These are phyloP conservation scores for Thera britannica DNA, from an alignment of 2,888 invertebrate species.

Conservation along the genomic window DNA sequence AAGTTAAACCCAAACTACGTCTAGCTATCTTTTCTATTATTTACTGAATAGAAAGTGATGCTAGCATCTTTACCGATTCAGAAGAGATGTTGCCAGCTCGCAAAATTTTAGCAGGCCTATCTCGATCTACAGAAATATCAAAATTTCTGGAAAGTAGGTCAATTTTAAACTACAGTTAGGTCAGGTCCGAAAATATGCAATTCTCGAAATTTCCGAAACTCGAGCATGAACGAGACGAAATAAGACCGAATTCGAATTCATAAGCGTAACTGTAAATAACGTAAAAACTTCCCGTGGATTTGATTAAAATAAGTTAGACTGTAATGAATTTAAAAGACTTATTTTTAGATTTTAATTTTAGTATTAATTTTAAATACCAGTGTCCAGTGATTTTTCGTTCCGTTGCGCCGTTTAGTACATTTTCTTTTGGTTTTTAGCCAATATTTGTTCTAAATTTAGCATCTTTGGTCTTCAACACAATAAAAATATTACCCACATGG, in stretches of 20 bases:
- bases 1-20: constrained; percentile 33
- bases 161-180: neutral
- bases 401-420: neutral
- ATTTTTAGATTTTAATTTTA: constrained; percentile 59
- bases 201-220: constrained; percentile 17
- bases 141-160: neutral
- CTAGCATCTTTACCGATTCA: constrained; percentile 11
- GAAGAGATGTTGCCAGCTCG: constrained; percentile 16
- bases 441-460: neutral
- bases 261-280: constrained; percentile 51
- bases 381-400: constrained; percentile 39
- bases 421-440: neutral
- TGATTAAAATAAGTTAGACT: constrained; percentile 61
- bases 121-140: neutral
- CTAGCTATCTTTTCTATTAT: constrained; percentile 14
- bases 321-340: constrained; percentile 75
- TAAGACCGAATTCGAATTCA: constrained; percentile 40
- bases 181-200: neutral
- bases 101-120: constrained; percentile 3
- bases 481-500: constrained; percentile 13
- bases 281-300: constrained; percentile 69
- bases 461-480: neutral
- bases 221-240: constrained; percentile 31
- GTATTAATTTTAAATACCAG: constrained; percentile 53
- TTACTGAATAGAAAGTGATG: constrained; percentile 10